Base-by-base conservation (phyloP, 2,113 vertebrate genomes). In the Nycticebus coucang region DNA sequence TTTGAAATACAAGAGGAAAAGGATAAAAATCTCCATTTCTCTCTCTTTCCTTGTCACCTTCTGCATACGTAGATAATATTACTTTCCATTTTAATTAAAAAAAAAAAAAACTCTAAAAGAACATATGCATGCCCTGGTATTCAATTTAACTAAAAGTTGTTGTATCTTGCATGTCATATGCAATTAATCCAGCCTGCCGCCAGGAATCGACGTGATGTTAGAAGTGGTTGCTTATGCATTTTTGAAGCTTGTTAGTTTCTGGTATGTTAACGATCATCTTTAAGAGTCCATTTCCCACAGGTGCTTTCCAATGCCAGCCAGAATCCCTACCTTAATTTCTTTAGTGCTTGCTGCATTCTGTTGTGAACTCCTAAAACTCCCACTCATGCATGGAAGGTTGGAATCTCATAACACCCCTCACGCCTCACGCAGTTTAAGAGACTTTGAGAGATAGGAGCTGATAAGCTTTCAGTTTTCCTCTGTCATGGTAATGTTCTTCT, bases 201-300 rank as follows among this genome's bases (percentile, higher is more conserved):
- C 57, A 78, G 82, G 87, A 88, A 4, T 84, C 78, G 14, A 3
- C 62, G 0, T 83, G 78, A 28, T 45, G 9, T 30, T 45, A 28
- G 75, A 78, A 22, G 50, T 2, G 50, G 91, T 77, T 45, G 82
- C 88, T 62, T 64, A 18, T 5, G 83, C 64, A 30, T 68, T 94
- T 95, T 80, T 37, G 93, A 96, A 91, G 89, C 75, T 71, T 81
- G 91, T 78, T 86, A 30, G 71, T 87, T 83, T 81, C 77, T 37
- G 57, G 41, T 72, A 53, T 72, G 59, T 93, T 81, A 12, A 18
- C 50, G 62, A 77, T 37, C 18, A 2, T 89, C 57, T 84, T 93
- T 50, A 79, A 72, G 77, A 80, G 60, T 22, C 19, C 53, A 11
- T 90, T 77, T 92, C 87, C 72, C 53, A 62, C 57, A 80, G 77